Conservation (phyloP, 2,797 vertebrate genomes). For the Gadopsis marmoratus region DNA sequence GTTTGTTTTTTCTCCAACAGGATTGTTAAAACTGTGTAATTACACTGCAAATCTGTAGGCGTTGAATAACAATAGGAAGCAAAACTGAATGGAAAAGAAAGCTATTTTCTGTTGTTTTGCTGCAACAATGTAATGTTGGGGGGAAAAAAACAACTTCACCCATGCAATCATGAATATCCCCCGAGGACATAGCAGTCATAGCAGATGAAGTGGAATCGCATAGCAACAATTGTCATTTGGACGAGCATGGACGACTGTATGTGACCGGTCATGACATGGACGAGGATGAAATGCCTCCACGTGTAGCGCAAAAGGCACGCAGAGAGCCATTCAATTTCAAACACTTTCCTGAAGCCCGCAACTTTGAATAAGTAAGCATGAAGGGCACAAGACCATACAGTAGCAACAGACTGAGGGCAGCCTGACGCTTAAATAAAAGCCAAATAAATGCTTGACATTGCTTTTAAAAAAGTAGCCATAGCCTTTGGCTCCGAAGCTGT, state of each 20-base stretch:
- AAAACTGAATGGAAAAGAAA: conserved; percentile 1
- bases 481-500: conserved; percentile 41
- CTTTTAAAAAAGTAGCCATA: conserved; percentile 41
- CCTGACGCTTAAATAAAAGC: conserved; percentile 37
- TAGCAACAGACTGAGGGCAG: conserved; percentile 11
- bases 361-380: conserved; percentile 54
- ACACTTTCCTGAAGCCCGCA: conserved; percentile 40
- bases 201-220: conserved; percentile 43
- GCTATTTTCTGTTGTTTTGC: conserved; percentile 23
- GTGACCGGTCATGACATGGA: conserved; percentile 50
- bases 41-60: not conserved
- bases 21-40: not conserved
- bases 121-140: conserved; percentile 6
- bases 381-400: conserved; percentile 50
- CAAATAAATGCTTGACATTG: conserved; percentile 43
- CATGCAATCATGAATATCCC: conserved; percentile 36
- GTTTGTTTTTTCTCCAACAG: not conserved
- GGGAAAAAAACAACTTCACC: not conserved
- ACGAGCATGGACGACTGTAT: not conserved
- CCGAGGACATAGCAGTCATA: conserved; percentile 29
- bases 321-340: conserved; percentile 49
- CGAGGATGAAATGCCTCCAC: conserved; percentile 27
- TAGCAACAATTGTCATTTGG: conserved; percentile 42
- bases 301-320: not conserved
- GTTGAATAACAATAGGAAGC: not conserved